Base-by-base conservation (phyloP, 2,113 vertebrate species). In the Trachemys scripta region DNA sequence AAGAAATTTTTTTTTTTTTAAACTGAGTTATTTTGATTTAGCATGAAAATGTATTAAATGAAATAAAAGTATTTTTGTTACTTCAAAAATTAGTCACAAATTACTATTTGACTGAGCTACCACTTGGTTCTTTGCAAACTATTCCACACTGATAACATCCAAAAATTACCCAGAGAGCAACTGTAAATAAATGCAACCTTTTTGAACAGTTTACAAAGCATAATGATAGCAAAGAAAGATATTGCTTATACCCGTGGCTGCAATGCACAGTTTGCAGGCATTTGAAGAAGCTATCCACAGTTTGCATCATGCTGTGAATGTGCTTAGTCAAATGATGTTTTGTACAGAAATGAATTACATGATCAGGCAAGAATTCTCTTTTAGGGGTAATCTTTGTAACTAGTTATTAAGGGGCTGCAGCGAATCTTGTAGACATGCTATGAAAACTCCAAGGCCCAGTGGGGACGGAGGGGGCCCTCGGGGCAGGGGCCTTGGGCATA, bases 241-340 rank as follows among this genome's bases (percentile, higher is more conserved):
- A 79, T 6, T 49, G 47, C 81, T 94, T 92, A 83, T 53, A 94
- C 25, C 84, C 69, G 62, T 94, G 27, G 25, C 42, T 79, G 62
- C 89, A 96, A 91, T 59, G 86, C 0, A 0, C 16, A 93, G 42
- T 80, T 89, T 83, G 29, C 72, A 93, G 86, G 80, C 47, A 92
- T 83, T 96, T 93, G 82, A 89, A 93, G 82, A 16, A 91, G 12
- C 76, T 91, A 80, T 87, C 95, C 96, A 87, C 88, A 92, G 82
- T 95, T 93, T 90, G 75, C 35, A 90, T 90, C 82, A 45, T 17
- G 6, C 87, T 95, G 89, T 84, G 57, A 96, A 62, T 79, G 93
- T 78, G 75, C 75, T 78, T 78, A 97, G 89, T 94, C 87, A 92
- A 92, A 90, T 38, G 29, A 72, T 91, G 79, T 75, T 95, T 95